These are phyloP conservation scores for Liparis tanakae DNA, from an alignment of 2,797 vertebrate species.

Conservation along the genomic window DNA sequence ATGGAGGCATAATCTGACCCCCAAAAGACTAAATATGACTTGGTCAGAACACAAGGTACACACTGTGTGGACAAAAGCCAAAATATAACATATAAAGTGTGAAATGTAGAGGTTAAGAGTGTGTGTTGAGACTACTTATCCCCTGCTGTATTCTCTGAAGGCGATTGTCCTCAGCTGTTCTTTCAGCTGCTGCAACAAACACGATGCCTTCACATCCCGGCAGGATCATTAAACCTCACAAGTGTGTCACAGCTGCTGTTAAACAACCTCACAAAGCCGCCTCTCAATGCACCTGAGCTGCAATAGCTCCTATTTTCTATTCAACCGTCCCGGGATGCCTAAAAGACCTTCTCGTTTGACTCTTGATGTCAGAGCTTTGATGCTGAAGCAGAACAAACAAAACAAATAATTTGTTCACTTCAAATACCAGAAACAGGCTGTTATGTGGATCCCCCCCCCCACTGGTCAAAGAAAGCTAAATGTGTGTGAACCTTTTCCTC, in stretches of 20 bases:
- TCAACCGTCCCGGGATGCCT: slow-evolving; percentile 10
- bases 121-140: not conserved
- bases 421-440: slow-evolving; percentile 15
- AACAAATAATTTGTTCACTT: slow-evolving; percentile 8
- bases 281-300: slow-evolving; percentile 32
- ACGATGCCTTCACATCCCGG: not conserved
- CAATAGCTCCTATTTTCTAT: not conserved
- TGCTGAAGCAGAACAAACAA: slow-evolving; percentile 40
- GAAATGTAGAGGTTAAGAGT: not conserved
- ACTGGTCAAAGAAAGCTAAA: slow-evolving; percentile 17
- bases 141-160: not conserved
- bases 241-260: slow-evolving; percentile 46
- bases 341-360: slow-evolving; percentile 24
- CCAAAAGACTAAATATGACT: too few relatives aligned
- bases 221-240: slow-evolving; percentile 24
- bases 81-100: not conserved
- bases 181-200: slow-evolving; percentile 1
- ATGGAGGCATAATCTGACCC: not conserved
- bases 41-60: not conserved
- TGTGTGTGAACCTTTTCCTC: not conserved
- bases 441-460: slow-evolving; percentile 10
- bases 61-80: not conserved
- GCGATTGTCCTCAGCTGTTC: not conserved
- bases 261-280: slow-evolving; percentile 40
- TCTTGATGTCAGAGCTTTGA: slow-evolving; percentile 36